Base-by-base conservation (phyloP, 2,888 invertebrate species). In the Sarcophaga rosellei region DNA sequence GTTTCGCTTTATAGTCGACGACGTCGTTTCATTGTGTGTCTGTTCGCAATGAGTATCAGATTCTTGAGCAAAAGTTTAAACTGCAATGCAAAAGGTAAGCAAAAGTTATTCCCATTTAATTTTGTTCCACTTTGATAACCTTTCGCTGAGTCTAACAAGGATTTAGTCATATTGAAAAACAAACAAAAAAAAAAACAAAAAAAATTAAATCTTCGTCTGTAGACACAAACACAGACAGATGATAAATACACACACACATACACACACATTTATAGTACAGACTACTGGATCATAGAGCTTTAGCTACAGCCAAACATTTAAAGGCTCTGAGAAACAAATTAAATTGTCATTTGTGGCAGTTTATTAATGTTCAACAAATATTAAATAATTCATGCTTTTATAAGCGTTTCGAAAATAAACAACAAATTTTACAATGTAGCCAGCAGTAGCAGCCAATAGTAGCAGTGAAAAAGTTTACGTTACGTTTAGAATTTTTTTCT, bases 21-120 rank as follows among this genome's bases (percentile, higher is more conserved):
- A 59, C 53, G 63, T 73, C 65, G 45, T 57, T 59, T 44, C 12
- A 17, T 17, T 65, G 44, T 61, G 47, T 62, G 57, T 20, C 15
- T 61, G 75, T 66, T 63, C 44, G 21, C 59, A 53, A 66, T n/a
- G 15, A 53, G 57, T 68, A n/a, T 53, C 62, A 80, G 77, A 81
- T 77, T 81, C 57, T 73, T 85, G 21, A 66, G 66, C 23, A 75
- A 86, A 86, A 88, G 76, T 84, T 88, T 77, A 77, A 86, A 88
- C 84, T 80, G 81, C 87, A 85, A 53, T 70, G 77, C 53, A 61
- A 84, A 86, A 88, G 87, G 84, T 88, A 84, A 84, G 77, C 81
- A 81, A 85, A 87, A 87, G 83, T 85, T 87, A 84, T 85, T 78
- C 45, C 72, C 75, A 81, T 63, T 85, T 81, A 85, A 83, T 85